A percentile compares a stretch with the other conserved stretches of the same genome.
Conservation (phyloP, 2,113 vertebrate species). For the Corythaeola cristata region DNA sequence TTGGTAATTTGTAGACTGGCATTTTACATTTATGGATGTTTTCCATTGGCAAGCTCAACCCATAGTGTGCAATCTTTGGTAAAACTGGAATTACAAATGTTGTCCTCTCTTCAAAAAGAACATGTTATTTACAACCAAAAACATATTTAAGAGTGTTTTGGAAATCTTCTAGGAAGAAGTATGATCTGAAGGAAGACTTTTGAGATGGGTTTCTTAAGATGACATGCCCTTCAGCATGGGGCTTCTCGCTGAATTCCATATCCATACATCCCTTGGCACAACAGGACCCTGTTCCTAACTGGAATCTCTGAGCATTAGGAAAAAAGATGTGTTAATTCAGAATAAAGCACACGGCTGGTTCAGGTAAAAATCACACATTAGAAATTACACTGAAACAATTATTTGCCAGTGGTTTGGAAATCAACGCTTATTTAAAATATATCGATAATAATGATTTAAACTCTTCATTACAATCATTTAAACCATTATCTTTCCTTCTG, state of each 20-base stretch:
- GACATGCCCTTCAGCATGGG: not conserved
- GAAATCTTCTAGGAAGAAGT: not conserved
- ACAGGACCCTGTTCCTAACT: not conserved
- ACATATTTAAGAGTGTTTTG: not conserved
- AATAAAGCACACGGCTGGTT: not conserved
- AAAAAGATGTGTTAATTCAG: not conserved
- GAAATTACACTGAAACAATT: not conserved
- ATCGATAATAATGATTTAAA: conserved; percentile 17
- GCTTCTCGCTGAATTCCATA: not conserved
- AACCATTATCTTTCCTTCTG: not conserved
- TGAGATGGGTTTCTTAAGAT: not conserved
- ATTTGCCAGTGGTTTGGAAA: conserved; percentile 21
- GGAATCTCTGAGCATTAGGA: not conserved
- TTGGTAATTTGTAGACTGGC: conserved; percentile 11
- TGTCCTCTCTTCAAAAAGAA: not conserved
- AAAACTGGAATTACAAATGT: not conserved
- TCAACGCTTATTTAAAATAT: not conserved
- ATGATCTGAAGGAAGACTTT: not conserved
- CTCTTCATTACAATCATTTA: not conserved
- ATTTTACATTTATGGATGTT: not conserved
- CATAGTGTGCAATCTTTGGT: not conserved
- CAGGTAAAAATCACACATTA: not conserved
- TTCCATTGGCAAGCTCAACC: not conserved
- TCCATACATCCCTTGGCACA: not conserved
- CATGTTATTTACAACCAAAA: not conserved